Conservation (phyloP, 1,140 invertebrate species). For the Lutraria rhynchaena region DNA sequence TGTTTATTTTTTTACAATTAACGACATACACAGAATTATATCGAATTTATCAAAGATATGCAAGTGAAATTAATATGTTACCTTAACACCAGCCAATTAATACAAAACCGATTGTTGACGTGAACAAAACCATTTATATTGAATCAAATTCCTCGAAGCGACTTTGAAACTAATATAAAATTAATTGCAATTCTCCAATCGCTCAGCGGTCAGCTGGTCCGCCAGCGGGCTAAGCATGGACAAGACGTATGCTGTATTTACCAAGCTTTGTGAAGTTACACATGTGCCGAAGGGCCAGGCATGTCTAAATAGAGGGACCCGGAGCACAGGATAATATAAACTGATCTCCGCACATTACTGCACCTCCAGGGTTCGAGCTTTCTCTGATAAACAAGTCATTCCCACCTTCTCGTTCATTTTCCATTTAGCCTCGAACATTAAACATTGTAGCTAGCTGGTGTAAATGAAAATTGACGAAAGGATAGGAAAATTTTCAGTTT, state of each 20-base stretch:
- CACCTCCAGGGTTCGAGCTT: constrained; percentile 45
- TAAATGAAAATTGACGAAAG: background rate
- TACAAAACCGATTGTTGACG: too few species aligned
- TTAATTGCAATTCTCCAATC: constrained; percentile 45
- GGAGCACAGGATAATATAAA: constrained; percentile 37
- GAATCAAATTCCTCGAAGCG: constrained; percentile 31
- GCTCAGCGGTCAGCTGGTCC: constrained; percentile 37
- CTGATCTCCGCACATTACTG: constrained; percentile 38
- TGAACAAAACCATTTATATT: too few species aligned
- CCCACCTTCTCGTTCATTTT: constrained; percentile 38
- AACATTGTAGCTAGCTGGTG: constrained; percentile 5
- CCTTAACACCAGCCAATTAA: too few species aligned
- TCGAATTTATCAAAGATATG: too few species aligned
- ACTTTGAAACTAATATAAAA: constrained; percentile 50
- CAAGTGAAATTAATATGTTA: too few species aligned
- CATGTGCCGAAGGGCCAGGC: constrained; percentile 23
- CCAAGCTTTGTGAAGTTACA: constrained; percentile 9
- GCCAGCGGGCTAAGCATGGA: constrained; percentile 33
- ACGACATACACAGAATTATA: too few species aligned
- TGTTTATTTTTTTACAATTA: too few species aligned
- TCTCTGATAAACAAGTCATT: constrained; percentile 55
- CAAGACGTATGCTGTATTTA: constrained; percentile 27
- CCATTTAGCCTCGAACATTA: constrained; percentile 48
- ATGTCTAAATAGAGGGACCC: constrained; percentile 35
- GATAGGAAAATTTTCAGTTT: too few species aligned